phyloP scores from a whole-genome alignment of 2,113 vertebrate genomes.

The Fukomys damarensis region DNA sequence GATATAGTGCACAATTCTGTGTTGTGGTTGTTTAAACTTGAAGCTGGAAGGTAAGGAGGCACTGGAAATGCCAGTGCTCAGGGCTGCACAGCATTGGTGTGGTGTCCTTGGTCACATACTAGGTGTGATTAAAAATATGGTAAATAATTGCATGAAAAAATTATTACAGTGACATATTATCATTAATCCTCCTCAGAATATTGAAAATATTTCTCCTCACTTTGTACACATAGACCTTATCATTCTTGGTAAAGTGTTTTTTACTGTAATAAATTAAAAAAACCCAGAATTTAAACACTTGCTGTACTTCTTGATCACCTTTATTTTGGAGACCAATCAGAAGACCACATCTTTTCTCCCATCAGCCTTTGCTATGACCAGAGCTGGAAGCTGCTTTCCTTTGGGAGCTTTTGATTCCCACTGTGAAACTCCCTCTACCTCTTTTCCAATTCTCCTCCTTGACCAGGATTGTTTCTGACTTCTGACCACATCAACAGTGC shows the following conservation, averaged over 20 bases:
- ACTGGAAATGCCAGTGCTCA: neutral
- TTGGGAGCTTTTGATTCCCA: rapidly evolving
- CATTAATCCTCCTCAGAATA: neutral
- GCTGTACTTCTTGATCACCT: neutral
- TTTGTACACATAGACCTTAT: neutral
- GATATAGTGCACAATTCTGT: neutral
- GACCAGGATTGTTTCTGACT: neutral
- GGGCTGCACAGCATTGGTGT: neutral
- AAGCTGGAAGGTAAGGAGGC: neutral
- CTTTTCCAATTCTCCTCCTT: neutral
- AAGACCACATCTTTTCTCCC: neutral
- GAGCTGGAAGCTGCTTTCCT: neutral
- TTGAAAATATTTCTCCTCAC: neutral
- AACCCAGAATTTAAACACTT: neutral
- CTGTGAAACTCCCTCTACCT: neutral
- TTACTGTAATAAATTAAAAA: neutral
- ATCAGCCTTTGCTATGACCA: neutral
- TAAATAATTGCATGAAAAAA: neutral
- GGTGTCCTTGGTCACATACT: neutral
- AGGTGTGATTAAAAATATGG: neutral
- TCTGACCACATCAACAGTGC: neutral
- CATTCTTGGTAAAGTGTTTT: neutral
- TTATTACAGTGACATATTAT: neutral
- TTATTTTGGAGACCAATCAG: neutral
- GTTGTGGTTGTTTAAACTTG: neutral